Evolutionary conservation across 2,888 invertebrate genomes (phyloP).

Genomic region (Calliopum simillimum): DNA sequence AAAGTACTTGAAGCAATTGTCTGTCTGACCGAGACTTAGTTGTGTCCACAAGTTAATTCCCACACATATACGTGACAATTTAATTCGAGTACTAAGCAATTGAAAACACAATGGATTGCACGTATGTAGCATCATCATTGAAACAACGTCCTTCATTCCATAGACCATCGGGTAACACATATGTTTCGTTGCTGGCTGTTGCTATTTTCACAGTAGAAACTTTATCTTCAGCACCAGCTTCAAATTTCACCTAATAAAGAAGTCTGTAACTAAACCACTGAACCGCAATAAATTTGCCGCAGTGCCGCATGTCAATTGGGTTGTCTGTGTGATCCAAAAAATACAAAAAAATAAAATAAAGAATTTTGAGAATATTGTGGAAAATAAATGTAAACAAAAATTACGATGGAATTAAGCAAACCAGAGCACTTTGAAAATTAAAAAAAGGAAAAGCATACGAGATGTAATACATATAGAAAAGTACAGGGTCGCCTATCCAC

Average conservation of each 20-base stretch:
- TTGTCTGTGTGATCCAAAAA: not conserved
- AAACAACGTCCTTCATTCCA: too few species aligned
- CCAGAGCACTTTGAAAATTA: too few species aligned
- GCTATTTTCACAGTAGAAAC: slow-evolving; percentile 7
- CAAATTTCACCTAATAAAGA: slow-evolving; percentile 16
- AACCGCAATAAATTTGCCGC: slow-evolving; percentile 29
- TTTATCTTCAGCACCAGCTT: slow-evolving; percentile 1
- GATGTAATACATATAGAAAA: too few species aligned
- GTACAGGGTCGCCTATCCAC: too few species aligned
- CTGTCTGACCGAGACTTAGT: too few species aligned
- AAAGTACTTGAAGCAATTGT: too few species aligned
- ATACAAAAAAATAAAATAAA: not conserved
- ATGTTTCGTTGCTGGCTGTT: slow-evolving; percentile 4
- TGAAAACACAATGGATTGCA: too few species aligned
- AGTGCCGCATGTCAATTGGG: slow-evolving; percentile 16
- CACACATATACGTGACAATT: slow-evolving; percentile 17
- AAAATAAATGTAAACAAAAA: not conserved
- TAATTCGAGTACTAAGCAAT: not conserved
- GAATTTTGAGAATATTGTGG: not conserved
- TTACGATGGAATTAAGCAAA: too few species aligned
- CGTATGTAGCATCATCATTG: too few species aligned
- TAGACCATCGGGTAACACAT: not conserved
- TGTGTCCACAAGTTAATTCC: slow-evolving; percentile 11
- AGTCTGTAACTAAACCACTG: slow-evolving; percentile 18
- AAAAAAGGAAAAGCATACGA: too few species aligned